These are phyloP conservation scores for Neolamprologus sp. DNA, from an alignment of 2,113 vertebrate genomes.

Conservation along the genomic window DNA sequence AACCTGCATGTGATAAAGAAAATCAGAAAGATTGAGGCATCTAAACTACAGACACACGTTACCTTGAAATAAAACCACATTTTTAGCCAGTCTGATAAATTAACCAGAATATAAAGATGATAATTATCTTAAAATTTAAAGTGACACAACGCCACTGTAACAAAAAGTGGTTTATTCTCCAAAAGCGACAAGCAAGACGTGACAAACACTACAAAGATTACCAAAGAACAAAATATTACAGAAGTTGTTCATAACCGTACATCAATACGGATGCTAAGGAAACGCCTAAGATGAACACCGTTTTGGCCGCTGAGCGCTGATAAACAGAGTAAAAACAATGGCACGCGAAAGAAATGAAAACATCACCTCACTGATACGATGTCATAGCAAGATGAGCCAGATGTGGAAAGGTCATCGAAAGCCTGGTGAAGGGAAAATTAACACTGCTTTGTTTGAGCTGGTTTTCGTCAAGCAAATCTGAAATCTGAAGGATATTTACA, in stretches of 20 bases:
- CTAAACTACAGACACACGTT: fast-evolving
- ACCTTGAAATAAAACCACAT: background rate
- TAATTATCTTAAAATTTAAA: background rate
- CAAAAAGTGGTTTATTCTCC: slow-evolving; percentile 67
- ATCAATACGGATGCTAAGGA: slow-evolving; percentile 11
- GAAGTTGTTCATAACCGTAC: background rate
- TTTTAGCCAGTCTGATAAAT: fast-evolving
- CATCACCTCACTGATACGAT: background rate
- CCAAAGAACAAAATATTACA: slow-evolving; percentile 23
- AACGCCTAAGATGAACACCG: background rate
- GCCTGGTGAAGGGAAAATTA: background rate
- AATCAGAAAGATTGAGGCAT: fast-evolving
- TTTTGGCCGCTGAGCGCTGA: background rate
- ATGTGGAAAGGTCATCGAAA: background rate
- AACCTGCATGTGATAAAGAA: background rate
- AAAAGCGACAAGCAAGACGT: slow-evolving; percentile 56
- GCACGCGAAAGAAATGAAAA: slow-evolving; percentile 10
- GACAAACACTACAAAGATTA: slow-evolving; percentile 42
- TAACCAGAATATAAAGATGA: background rate
- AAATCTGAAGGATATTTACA: slow-evolving; percentile 39
- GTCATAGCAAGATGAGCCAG: background rate
- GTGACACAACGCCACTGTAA: slow-evolving; percentile 12
- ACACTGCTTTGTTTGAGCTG: slow-evolving; percentile 18
- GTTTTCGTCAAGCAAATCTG: slow-evolving; percentile 13
- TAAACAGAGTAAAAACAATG: background rate